Base-by-base conservation (phyloP, 2,113 vertebrate genomes). In the Myrmecophaga tridactyla region DNA sequence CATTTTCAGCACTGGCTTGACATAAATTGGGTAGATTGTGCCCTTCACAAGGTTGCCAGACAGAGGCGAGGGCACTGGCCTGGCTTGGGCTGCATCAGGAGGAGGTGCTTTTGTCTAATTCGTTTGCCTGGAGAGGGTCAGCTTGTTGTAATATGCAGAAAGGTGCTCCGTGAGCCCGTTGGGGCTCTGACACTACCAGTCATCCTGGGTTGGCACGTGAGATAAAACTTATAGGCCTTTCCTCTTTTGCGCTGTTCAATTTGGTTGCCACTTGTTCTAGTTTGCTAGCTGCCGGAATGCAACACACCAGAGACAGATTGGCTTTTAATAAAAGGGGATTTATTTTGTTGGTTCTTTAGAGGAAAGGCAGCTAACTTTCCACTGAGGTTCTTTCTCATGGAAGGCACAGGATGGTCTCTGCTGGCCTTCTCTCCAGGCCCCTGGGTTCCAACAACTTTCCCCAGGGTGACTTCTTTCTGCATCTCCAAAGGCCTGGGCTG, bases 211-310 rank as follows among this genome's bases (percentile, higher is more conserved):
- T 76, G 58, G 62, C 63, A 43, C 11, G 11, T 46, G 73, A 53
- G 25, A 75, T 92, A 80, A 94, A 92, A 95, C 12, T 56, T 82
- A 31, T 86, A 89, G 90, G 75, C 67, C 69, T 75, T 70, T 53
- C 36, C 4, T 73, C 48, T 11, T 90, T 77, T 80, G 69, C 14
- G 11, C 46, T 46, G 29, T 27, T 31, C n/a, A 73, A 46, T 43
- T 27, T 7, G 34, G 29, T 51, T 60, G 48, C 51, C 81, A n/a
- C n/a, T n/a, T n/a, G n/a, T n/a, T n/a, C n/a, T n/a, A n/a, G n/a
- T n/a, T n/a, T n/a, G n/a, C n/a, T n/a, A n/a, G n/a, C n/a, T n/a
- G n/a, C n/a, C n/a, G n/a, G n/a, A n/a, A n/a, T n/a, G n/a, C n/a
- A n/a, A n/a, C n/a, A n/a, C n/a, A n/a, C n/a, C n/a, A n/a, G n/a